Evolutionary conservation across 2,888 invertebrate genomes (phyloP).

Genomic region (Monoplex corrugatus): DNA sequence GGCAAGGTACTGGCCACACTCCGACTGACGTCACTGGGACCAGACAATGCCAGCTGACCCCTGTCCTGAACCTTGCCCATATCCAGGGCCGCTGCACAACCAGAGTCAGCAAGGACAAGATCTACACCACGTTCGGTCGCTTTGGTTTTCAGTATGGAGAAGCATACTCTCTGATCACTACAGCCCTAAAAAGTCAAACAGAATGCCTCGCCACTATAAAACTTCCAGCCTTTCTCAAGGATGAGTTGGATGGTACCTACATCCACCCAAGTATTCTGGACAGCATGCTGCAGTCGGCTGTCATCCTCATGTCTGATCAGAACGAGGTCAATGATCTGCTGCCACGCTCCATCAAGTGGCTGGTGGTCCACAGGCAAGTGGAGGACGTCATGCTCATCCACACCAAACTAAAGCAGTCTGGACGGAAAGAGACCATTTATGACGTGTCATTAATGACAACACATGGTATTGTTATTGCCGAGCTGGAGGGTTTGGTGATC

Average conservation of each 20-base stretch:
- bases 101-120: constrained; percentile 51
- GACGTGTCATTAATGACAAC: constrained; percentile 61
- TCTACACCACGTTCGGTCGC: constrained; percentile 47
- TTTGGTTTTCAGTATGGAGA: constrained; percentile 56
- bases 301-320: constrained; percentile 53
- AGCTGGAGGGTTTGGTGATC: constrained; percentile 58
- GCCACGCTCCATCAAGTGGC: constrained; percentile 59
- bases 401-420: constrained; percentile 53
- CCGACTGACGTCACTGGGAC: constrained; percentile 46
- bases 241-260: constrained; percentile 57
- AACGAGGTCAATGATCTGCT: constrained; percentile 56
- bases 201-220: constrained; percentile 62
- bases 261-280: constrained; percentile 67
- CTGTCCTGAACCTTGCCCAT: constrained; percentile 52
- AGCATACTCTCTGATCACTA: constrained; percentile 52
- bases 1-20: constrained; percentile 53
- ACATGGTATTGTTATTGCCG: constrained; percentile 64
- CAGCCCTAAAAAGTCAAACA: constrained; percentile 56
- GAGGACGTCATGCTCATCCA: constrained; percentile 62
- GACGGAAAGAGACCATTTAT: constrained; percentile 54
- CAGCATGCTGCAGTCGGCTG: constrained; percentile 64
- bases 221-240: constrained; percentile 56
- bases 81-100: constrained; percentile 52
- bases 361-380: constrained; percentile 57
- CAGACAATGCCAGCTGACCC: constrained; percentile 3